Evolutionary conservation across 2,113 vertebrate genomes (phyloP).

Genomic region (Apeltes quadracus): DNA sequence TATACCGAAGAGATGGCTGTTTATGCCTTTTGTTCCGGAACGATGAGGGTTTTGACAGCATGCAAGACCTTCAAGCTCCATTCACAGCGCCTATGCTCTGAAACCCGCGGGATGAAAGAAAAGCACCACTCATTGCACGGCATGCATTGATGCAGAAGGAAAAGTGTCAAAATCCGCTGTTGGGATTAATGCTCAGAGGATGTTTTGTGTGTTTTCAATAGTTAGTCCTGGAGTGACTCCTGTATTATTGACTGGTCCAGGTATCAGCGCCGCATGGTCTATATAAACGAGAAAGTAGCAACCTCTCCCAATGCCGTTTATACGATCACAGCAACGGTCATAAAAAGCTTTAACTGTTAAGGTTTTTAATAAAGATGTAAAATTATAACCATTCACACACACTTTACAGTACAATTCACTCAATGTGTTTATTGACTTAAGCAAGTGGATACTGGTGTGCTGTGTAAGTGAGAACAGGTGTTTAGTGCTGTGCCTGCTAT

Average conservation of each 20-base stretch:
- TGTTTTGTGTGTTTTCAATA: not conserved
- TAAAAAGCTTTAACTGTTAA: conserved; percentile 2
- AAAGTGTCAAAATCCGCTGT: not conserved
- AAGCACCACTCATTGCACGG: not conserved
- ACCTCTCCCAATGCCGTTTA: not conserved
- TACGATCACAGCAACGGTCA: no score
- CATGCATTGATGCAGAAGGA: not conserved
- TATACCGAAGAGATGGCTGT: conserved; percentile 46
- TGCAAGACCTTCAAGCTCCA: conserved; percentile 21
- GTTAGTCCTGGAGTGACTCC: not conserved
- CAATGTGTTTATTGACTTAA: conserved; percentile 70
- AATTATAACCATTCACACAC: conserved; percentile 35
- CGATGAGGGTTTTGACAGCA: conserved; percentile 46
- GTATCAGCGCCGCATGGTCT: not conserved
- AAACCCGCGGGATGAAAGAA: conserved; percentile 16
- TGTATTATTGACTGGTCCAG: not conserved
- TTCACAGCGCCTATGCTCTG: not conserved
- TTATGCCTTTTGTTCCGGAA: conserved; percentile 54
- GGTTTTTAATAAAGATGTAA: conserved; percentile 24
- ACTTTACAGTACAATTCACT: conserved; percentile 55
- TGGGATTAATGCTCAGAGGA: not conserved
- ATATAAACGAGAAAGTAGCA: not conserved
- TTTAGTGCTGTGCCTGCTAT: conserved; percentile 39
- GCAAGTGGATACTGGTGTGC: conserved; percentile 72
- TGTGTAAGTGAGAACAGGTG: conserved; percentile 78